Evolutionary conservation across 2,113 vertebrate species (phyloP).

Genomic region (Spea multiplicata): DNA sequence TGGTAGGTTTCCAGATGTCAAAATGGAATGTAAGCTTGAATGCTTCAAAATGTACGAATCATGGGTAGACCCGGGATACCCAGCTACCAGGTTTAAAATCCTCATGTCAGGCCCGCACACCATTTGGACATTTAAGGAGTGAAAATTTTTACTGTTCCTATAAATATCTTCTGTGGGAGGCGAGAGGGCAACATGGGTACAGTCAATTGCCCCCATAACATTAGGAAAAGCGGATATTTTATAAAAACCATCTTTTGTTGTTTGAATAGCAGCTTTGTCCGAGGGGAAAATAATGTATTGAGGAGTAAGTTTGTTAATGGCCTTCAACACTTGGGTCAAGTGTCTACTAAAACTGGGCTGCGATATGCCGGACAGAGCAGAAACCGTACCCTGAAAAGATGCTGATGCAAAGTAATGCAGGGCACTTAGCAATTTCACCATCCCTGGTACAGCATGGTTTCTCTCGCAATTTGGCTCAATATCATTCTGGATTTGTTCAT

Average conservation of each 20-base stretch:
- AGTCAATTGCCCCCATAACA: constrained; percentile 42
- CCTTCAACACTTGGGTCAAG: constrained; percentile 38
- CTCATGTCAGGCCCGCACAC: constrained; percentile 37
- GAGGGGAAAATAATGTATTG: constrained; percentile 43
- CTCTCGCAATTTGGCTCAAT: constrained; percentile 38
- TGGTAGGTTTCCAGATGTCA: constrained; percentile 35
- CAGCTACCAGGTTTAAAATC: constrained; percentile 39
- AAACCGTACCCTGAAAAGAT: constrained; percentile 40
- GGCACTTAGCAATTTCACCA: constrained; percentile 38
- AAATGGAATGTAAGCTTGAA: constrained; percentile 30
- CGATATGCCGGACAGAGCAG: constrained; percentile 39
- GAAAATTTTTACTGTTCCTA: constrained; percentile 45
- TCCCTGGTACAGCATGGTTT: constrained; percentile 37
- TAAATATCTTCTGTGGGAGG: constrained; percentile 45
- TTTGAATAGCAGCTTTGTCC: constrained; percentile 34
- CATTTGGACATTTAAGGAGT: constrained; percentile 42
- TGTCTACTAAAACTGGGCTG: constrained; percentile 42
- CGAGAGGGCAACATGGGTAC: constrained; percentile 40
- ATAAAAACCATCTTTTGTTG: constrained; percentile 33
- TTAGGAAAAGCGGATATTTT: constrained; percentile 42
- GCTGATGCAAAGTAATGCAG: constrained; percentile 38
- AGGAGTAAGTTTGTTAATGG: constrained; percentile 36
- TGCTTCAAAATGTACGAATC: constrained; percentile 42
- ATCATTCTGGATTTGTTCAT: constrained; percentile 43
- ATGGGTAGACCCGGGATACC: constrained; percentile 40